Evolutionary conservation across 2,113 vertebrate genomes (phyloP).

Genomic region (Sander vitreus): DNA sequence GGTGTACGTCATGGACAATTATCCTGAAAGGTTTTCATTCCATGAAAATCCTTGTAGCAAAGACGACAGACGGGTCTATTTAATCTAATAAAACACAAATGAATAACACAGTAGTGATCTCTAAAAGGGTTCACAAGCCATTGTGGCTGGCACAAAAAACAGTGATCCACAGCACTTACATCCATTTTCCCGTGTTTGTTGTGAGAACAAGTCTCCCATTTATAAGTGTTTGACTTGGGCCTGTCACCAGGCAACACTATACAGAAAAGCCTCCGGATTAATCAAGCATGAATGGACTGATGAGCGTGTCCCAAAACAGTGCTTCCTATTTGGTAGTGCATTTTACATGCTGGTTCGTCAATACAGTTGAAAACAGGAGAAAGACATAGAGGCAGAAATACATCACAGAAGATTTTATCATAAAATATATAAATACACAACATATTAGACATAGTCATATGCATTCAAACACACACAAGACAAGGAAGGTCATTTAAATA

Average conservation of each 20-base stretch:
- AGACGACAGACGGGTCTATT: not conserved
- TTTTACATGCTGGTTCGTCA: constrained; percentile 39
- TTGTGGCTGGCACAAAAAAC: constrained; percentile 21
- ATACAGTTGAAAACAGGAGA: constrained; percentile 4
- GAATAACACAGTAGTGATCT: constrained; percentile 14
- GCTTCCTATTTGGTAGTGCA: constrained; percentile 39
- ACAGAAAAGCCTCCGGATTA: constrained; percentile 61
- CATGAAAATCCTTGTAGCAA: constrained; percentile 3
- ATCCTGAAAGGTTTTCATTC: not conserved
- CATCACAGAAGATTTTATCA: not conserved
- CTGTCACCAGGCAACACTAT: constrained; percentile 70
- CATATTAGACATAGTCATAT: not conserved
- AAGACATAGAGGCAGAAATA: constrained; percentile 1
- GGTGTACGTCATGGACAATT: not conserved
- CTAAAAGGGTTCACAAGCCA: constrained; percentile 21
- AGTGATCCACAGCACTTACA: constrained; percentile 40
- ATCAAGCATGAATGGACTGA: constrained; percentile 65
- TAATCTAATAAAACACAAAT: not conserved
- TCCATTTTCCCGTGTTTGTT: constrained; percentile 53
- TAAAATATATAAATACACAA: not conserved
- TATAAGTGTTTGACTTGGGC: constrained; percentile 57
- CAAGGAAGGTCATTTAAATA: not conserved
- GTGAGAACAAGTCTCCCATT: constrained; percentile 57
- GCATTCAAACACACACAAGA: not conserved
- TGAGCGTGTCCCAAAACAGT: constrained; percentile 63